Evolutionary conservation across 2,888 invertebrate species (phyloP), one percentile per base, ranked within the genome.

Genomic region (Acanthosepion esculentum): DNA sequence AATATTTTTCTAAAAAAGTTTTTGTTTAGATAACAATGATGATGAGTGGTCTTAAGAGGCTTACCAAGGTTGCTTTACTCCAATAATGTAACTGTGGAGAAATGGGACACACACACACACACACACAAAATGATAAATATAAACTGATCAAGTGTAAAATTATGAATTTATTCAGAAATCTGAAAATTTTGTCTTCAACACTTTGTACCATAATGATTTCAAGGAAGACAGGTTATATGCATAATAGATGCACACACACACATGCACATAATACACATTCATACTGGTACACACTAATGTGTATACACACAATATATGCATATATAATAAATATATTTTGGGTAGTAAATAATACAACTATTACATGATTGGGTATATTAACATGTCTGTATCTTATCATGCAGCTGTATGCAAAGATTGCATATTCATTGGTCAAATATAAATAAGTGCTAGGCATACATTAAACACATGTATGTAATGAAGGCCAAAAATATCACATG

Each of bases 311-410:
- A n/a, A 78, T 78, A n/a, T 78, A 15, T 15, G 15, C 15, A 78
- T 78, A 78, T 15, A n/a, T n/a, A 78, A 78, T 78, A 78, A 78
- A 78, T 78, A 78, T 78, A 78, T 15, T 33, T 78, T 59, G n/a
- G 15, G 78, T 78, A 78, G 78, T 78, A n/a, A 78, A 78, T 78
- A 78, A 78, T 78, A 78, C 78, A 78, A 78, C 78, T 78, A 78
- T 78, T 78, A 78, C n/a, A 59, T 59, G 59, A 59, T 59, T 23
- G 26, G 59, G 23, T 59, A 59, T 59, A 78, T 78, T 33, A 78
- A 78, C 78, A 78, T 78, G n/a, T 33, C n/a, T 78, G 78, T 78
- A 78, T n/a, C 78, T 78, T 78, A 78, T 78, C n/a, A 78, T 29
- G 78, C 29, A 78, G 20, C 20, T 55, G 55, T 55, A 55, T 55